These are phyloP conservation scores for Coptodon bakossiorum DNA, from an alignment of 2,113 vertebrate genomes.

Conservation along the genomic window DNA sequence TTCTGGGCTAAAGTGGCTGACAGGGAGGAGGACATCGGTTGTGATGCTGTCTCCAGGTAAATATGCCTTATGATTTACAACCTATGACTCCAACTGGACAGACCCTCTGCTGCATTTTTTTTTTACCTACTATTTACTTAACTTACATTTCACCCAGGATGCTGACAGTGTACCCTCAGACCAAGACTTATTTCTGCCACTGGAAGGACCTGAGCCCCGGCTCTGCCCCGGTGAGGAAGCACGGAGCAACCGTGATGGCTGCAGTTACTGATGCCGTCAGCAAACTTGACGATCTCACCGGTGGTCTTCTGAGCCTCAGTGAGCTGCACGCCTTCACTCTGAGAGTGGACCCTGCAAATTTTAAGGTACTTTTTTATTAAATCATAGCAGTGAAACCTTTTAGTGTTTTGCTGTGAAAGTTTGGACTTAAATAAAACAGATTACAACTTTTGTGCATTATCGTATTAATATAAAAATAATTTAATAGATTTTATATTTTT, in stretches of 20 bases:
- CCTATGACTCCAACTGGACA: slow-evolving; percentile 10
- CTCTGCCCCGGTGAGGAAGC: slow-evolving; percentile 60
- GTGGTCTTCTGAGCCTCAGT: slow-evolving; percentile 58
- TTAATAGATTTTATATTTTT: neutral
- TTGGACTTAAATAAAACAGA: neutral
- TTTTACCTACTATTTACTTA: neutral
- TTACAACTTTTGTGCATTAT: neutral
- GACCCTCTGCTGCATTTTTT: neutral
- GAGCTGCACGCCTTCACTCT: slow-evolving; percentile 81
- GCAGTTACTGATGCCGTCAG: slow-evolving; percentile 64
- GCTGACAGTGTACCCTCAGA: slow-evolving; percentile 62
- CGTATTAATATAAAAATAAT: neutral
- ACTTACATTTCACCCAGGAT: neutral
- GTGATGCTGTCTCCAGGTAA: slow-evolving; percentile 76
- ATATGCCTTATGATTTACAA: neutral
- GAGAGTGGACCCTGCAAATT: slow-evolving; percentile 82
- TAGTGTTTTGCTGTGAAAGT: neutral
- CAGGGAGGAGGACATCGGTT: slow-evolving; percentile 12
- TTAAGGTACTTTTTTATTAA: slow-evolving; percentile 59
- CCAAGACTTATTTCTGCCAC: slow-evolving; percentile 87
- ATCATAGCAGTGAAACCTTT: neutral
- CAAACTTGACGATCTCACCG: slow-evolving; percentile 68
- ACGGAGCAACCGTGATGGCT: slow-evolving; percentile 65
- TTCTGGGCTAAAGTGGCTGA: slow-evolving; percentile 56
- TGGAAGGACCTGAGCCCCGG: slow-evolving; percentile 61